These are phyloP conservation scores for Cyprinodon diabolis DNA, from an alignment of 2,797 vertebrate species.

Conservation along the genomic window DNA sequence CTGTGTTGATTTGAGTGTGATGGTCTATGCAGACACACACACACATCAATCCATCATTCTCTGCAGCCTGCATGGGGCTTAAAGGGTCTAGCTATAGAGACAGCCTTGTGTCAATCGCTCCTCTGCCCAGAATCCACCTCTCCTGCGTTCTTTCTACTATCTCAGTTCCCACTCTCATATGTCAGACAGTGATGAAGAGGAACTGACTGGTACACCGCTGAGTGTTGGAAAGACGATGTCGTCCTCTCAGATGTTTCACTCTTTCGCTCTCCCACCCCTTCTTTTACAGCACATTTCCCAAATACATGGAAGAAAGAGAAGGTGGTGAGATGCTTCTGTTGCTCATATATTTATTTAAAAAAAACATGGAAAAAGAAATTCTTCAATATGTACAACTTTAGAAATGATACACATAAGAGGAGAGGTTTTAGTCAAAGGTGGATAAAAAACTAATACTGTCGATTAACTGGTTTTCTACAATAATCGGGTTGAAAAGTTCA, in stretches of 20 bases:
- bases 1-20: slow-evolving; percentile 49
- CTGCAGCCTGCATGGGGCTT: background rate
- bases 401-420: background rate
- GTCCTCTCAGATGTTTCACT: slow-evolving; percentile 55
- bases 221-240: slow-evolving; percentile 57
- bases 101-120: slow-evolving; percentile 36
- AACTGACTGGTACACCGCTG: slow-evolving; percentile 33
- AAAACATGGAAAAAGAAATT: background rate
- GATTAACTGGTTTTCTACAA: slow-evolving; percentile 4
- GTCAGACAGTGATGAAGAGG: slow-evolving; percentile 70
- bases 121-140: slow-evolving; percentile 36
- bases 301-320: slow-evolving; percentile 35
- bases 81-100: background rate
- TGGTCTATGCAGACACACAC: background rate
- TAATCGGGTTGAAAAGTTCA: background rate
- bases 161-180: slow-evolving; percentile 59
- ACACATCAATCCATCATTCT: slow-evolving; percentile 21
- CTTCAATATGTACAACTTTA: background rate
- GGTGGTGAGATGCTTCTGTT: slow-evolving; percentile 25
- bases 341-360: background rate
- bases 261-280: slow-evolving; percentile 53
- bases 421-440: background rate
- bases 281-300: slow-evolving; percentile 44
- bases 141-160: slow-evolving; percentile 43
- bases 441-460: background rate